Evolutionary conservation across 2,888 invertebrate species (phyloP), one percentile per base, ranked within the genome.

Genomic region (Eudasyphora cyanicolor): DNA sequence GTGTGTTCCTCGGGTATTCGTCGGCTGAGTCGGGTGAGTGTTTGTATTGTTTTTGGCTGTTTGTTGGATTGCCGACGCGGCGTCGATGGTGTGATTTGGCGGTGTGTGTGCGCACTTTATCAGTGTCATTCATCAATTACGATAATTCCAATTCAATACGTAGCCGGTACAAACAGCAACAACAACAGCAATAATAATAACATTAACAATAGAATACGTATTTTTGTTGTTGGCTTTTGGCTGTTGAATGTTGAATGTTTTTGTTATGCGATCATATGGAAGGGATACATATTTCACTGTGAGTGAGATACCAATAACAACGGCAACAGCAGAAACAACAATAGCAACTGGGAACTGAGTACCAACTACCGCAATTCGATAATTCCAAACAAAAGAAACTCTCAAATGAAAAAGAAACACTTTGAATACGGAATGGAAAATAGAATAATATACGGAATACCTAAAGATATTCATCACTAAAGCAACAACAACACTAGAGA

Each of bases 91-190:
- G 19, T 8, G 19, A 12, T 3, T n/a, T 29, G 29, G 29, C 14
- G n/a, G 14, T 27, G 49, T 29, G 10, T 70, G 49, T 49, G 49
- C 29, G 69, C 71, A 70, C 78, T 60, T 81, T 84, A 81, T 84
- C 84, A 78, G 75, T 73, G 78, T 78, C 84, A 81, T 84, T 81
- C 71, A 84, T 84, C 84, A 81, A 81, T 84, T 84, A 64, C 51
- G 75, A 81, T 84, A 84, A 84, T 76, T 81, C 81, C 57, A 70
- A 76, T 80, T 21, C 29, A 57, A 73, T 57, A 57, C 57, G 8
- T 57, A n/a, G 21, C 19, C n/a, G 27, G 2, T 1, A 51, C 27
- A 35, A 77, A 45, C 21, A 69, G 38, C 73, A 67, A 67, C 10
- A 62, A 38, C 51, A 32, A 51, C 35, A 71, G 14, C 24, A 49